Evolutionary conservation across 2,797 vertebrate species (phyloP).

Genomic region (Arremon aurantiirostris): DNA sequence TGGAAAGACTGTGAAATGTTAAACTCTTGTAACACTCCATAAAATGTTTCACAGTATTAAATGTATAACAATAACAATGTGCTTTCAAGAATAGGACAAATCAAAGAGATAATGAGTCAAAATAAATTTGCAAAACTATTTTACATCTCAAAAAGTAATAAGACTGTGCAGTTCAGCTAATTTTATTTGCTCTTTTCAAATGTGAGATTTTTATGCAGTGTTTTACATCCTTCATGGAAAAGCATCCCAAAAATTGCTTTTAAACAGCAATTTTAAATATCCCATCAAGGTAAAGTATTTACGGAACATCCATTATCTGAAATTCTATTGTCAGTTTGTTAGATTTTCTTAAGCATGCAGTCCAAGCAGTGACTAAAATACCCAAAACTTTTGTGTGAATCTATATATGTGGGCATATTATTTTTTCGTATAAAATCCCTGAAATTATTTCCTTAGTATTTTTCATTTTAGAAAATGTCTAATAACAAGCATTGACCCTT

Average conservation of each 20-base stretch:
- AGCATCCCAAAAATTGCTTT: not conserved
- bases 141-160: slow-evolving; percentile 52
- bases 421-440: not conserved
- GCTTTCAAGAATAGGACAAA: slow-evolving; percentile 13
- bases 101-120: slow-evolving; percentile 25
- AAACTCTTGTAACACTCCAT: not conserved
- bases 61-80: not conserved
- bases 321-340: not conserved
- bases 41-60: slow-evolving; percentile 19
- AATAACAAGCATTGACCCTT: not conserved
- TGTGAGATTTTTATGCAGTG: not conserved
- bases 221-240: not conserved
- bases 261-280: not conserved
- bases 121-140: slow-evolving; percentile 33
- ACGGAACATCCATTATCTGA: not conserved
- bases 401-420: not conserved
- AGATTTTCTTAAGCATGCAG: not conserved
- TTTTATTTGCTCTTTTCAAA: slow-evolving; percentile 40
- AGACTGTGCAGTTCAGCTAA: not conserved
- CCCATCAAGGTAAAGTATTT: not conserved
- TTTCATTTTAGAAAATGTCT: not conserved
- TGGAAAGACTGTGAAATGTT: not conserved
- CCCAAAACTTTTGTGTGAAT: not conserved
- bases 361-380: not conserved
- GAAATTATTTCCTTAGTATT: not conserved